These are phyloP conservation scores for Athetis lepigone DNA, from an alignment of 2,888 invertebrate species.

Conservation along the genomic window DNA sequence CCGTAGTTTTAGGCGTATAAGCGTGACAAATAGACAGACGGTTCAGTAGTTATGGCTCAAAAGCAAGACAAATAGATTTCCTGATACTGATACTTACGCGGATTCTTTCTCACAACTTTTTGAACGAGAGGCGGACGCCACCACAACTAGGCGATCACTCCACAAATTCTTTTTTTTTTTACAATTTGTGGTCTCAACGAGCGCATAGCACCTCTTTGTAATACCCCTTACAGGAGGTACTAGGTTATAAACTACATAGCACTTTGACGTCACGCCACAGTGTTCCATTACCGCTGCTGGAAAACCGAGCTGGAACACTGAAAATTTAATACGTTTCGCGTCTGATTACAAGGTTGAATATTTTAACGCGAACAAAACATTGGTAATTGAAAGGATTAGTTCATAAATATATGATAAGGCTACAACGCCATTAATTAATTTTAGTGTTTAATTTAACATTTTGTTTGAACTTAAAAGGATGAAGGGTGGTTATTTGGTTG, in stretches of 20 bases:
- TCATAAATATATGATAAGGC: slow-evolving; percentile 43
- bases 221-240: neutral
- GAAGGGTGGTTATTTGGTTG: neutral
- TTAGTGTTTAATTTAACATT: slow-evolving; percentile 8
- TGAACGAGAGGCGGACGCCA: too few species aligned
- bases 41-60: too few species aligned
- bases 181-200: too few species aligned
- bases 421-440: slow-evolving; percentile 13
- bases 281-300: slow-evolving; percentile 40
- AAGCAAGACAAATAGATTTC: too few species aligned
- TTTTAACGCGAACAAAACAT: slow-evolving; percentile 50
- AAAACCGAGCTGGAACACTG: slow-evolving; percentile 39
- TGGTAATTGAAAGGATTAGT: slow-evolving; percentile 55
- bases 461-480: neutral
- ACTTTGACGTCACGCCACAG: slow-evolving; percentile 39
- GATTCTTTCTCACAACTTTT: too few species aligned
- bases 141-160: too few species aligned
- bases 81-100: too few species aligned
- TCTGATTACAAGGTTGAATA: slow-evolving; percentile 58
- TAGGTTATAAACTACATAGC: slow-evolving; percentile 19
- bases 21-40: too few species aligned
- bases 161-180: too few species aligned
- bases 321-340: slow-evolving; percentile 54
- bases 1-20: too few species aligned
- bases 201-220: neutral